Evolutionary conservation across 2,113 vertebrate genomes (phyloP).

Genomic region (Calidris pugnax): DNA sequence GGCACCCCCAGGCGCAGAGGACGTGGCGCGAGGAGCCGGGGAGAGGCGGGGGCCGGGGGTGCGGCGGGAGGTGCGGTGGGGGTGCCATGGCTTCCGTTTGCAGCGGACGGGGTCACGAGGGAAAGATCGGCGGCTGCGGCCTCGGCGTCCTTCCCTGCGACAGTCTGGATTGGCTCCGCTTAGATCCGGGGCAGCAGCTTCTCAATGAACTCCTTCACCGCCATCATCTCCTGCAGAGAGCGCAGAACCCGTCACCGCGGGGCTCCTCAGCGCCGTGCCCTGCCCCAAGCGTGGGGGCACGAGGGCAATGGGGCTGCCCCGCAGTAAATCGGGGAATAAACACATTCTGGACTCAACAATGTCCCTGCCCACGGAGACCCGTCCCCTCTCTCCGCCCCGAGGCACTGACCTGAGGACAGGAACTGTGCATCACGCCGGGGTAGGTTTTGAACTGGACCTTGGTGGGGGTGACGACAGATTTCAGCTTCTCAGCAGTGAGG

Average conservation of each 20-base stretch:
- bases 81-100: conserved; percentile 85
- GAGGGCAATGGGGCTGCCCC: neutral
- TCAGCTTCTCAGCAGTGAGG: conserved; percentile 91
- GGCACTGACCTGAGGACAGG: conserved; percentile 86
- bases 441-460: conserved; percentile 91
- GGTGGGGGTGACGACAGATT: conserved; percentile 83
- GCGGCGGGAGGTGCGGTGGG: conserved; percentile 44
- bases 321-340: fast-evolving
- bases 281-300: fast-evolving
- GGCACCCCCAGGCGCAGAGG: neutral
- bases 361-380: neutral
- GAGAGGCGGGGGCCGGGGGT: conserved; percentile 5
- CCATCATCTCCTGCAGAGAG: conserved; percentile 87
- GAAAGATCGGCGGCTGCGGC: conserved; percentile 75
- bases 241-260: fast-evolving
- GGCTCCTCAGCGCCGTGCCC: fast-evolving
- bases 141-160: conserved; percentile 59
- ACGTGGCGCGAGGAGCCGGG: neutral
- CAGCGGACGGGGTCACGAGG: conserved; percentile 70
- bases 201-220: conserved; percentile 96
- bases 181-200: conserved; percentile 93
- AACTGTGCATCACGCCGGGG: conserved; percentile 88
- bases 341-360: fast-evolving
- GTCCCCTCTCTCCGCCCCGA: fast-evolving
- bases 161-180: conserved; percentile 74